A percentile compares a stretch with the other conserved stretches of the same genome.
Conservation (phyloP, 2,888 invertebrate species). For the Caenorhabditis doughertyi region DNA sequence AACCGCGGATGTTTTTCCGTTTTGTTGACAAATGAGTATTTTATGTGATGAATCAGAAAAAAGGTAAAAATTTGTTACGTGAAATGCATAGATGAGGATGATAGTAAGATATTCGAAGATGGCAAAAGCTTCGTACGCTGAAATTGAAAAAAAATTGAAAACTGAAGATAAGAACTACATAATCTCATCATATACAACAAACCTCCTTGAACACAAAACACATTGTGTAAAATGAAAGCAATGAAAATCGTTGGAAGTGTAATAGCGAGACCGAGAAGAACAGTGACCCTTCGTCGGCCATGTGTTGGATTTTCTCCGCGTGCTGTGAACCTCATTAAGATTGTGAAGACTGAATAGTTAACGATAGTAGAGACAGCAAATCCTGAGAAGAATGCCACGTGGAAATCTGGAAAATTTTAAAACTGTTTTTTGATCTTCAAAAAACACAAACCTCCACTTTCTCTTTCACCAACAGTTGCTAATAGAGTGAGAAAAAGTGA, state of each 20-base stretch:
- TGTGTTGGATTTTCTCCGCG: conserved; percentile 15
- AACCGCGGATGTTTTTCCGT: conserved; percentile 32
- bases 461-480: conserved; percentile 68
- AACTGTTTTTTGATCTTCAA: too few species aligned
- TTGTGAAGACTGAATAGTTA: conserved; percentile 49
- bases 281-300: conserved; percentile 26
- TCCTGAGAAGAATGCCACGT: conserved; percentile 63
- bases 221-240: conserved; percentile 58
- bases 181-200: too few species aligned
- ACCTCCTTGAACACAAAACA: conserved; percentile 59
- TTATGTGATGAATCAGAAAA: conserved; percentile 43
- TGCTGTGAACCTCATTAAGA: conserved; percentile 40
- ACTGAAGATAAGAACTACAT: too few species aligned
- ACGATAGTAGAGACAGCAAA: conserved; percentile 56
- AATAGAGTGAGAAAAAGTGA: conserved; percentile 55
- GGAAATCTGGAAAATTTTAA: conserved; percentile 32
- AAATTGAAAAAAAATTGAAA: conserved; percentile 2
- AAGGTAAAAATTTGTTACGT: conserved; percentile 42
- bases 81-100: conserved; percentile 52
- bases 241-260: conserved; percentile 54
- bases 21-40: conserved; percentile 44
- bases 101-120: conserved; percentile 58
- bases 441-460: conserved; percentile 64
- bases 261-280: conserved; percentile 43
- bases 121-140: conserved; percentile 63